phyloP scores from a whole-genome alignment of 2,797 vertebrate species.

The Eulemur rubriventer region DNA sequence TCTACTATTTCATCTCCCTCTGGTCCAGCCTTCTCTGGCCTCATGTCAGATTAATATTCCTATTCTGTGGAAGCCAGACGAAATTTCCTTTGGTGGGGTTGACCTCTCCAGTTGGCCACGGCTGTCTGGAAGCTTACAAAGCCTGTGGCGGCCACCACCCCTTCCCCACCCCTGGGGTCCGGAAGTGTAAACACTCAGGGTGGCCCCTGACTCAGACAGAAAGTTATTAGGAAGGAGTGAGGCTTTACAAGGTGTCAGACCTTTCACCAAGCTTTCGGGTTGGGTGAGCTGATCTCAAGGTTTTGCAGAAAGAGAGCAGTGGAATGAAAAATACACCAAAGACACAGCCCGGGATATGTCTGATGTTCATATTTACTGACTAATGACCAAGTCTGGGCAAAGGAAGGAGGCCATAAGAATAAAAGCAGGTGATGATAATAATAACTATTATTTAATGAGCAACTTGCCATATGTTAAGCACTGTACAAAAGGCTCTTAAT shows the following conservation, averaged over 20 bases:
- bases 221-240: constrained; percentile 62
- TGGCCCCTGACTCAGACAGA: constrained; percentile 56
- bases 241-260: constrained; percentile 66
- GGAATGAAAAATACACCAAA: background rate
- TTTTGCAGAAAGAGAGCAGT: constrained; percentile 2
- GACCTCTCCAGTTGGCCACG: constrained; percentile 50
- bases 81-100: constrained; percentile 60
- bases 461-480: background rate
- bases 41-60: constrained; percentile 68
- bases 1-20: constrained; percentile 74
- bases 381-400: background rate
- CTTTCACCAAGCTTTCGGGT: background rate
- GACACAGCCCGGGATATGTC: background rate
- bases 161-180: constrained; percentile 25
- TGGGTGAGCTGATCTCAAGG: background rate
- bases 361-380: background rate
- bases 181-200: constrained; percentile 56
- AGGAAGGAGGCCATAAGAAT: background rate
- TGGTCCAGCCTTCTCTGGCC: constrained; percentile 49
- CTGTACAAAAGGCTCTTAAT: background rate
- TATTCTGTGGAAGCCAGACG: constrained; percentile 34
- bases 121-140: constrained; percentile 50
- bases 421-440: background rate
- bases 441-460: background rate
- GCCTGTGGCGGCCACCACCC: constrained; percentile 44